Base-by-base conservation (phyloP, 2,888 invertebrate genomes). In the Xylocampa areola region DNA sequence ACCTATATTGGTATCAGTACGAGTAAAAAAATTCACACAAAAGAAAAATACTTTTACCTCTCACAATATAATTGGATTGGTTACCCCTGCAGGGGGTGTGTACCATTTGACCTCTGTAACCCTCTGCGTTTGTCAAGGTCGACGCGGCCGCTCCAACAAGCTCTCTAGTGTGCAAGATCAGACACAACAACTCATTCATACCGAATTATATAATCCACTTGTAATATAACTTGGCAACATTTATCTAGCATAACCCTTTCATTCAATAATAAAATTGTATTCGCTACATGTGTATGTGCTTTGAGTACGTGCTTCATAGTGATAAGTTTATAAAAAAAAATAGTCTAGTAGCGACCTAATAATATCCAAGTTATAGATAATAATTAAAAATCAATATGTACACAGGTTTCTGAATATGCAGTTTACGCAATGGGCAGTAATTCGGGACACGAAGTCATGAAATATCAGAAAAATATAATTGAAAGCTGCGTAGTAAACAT, bases 101-200 rank as follows among this genome's bases (percentile, higher is more conserved):
- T 67, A 25, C 51, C 44, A 43, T 67, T 41, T 68, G 63, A 72
- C 62, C 62, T 55, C 37, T 25, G 43, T 50, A 52, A 62, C 45
- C 51, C 48, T 37, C 17, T 14, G 27, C 51, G 35, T 32, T 41
- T 44, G 45, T 33, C 68, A 75, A 67, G 73, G 58, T 59, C 52
- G 35, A 17, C 29, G 17, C 36, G 29, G 13, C 36, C 32, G 11
- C 16, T 49, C 14, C 8, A 11, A 35, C 48, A 40, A 19, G 49
- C 41, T 61, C 32, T 45, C 19, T 25, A 37, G 23, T 45, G 40
- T 2, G 32, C 33, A 47, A 60, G 35, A 39, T 25, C 44, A 40
- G 35, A 32, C 45, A 33, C 19, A 27, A n/a, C 6, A 10, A 33
- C 13, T 27, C 27, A 60, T 65, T 51, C 43, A 65, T 25, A 14